These are phyloP conservation scores for Phenganax subtilis DNA, from an alignment of 92 coral and sea anemone genomes.

Conservation along the genomic window DNA sequence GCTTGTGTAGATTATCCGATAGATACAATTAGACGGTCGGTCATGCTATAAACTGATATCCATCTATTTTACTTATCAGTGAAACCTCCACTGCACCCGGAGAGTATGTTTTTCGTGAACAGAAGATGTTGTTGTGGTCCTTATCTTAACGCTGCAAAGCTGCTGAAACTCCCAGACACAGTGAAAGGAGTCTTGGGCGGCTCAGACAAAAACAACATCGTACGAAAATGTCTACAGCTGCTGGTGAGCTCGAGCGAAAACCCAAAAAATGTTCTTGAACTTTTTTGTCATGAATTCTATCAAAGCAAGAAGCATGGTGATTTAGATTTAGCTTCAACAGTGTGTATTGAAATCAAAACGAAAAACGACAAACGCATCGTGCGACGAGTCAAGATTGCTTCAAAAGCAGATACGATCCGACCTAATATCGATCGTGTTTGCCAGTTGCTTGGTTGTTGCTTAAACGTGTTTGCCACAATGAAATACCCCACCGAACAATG, in stretches of 20 bases:
- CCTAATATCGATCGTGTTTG: constrained; percentile 88
- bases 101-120: constrained; percentile 80
- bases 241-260: constrained; percentile 77
- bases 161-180: constrained; percentile 81
- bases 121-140: constrained; percentile 91
- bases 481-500: constrained; percentile 62
- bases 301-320: constrained; percentile 97
- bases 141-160: constrained; percentile 73
- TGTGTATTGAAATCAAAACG: constrained; percentile 94
- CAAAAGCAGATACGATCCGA: constrained; percentile 80
- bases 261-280: constrained; percentile 91
- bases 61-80: constrained; percentile 44
- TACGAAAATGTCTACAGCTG: constrained; percentile 92
- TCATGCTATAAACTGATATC: too few relatives aligned
- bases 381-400: constrained; percentile 90
- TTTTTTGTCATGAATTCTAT: constrained; percentile 93
- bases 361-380: constrained; percentile 93
- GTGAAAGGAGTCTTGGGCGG: constrained; percentile 91
- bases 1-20: too few relatives aligned
- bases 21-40: too few relatives aligned
- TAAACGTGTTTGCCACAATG: constrained; percentile 69
- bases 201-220: constrained; percentile 94
- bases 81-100: constrained; percentile 74
- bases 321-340: constrained; percentile 92
- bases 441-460: constrained; percentile 86